Evolutionary conservation across 1,140 invertebrate species (phyloP), one percentile per base, ranked within the genome.

Genomic region (Caenorhabditis briggsae): DNA sequence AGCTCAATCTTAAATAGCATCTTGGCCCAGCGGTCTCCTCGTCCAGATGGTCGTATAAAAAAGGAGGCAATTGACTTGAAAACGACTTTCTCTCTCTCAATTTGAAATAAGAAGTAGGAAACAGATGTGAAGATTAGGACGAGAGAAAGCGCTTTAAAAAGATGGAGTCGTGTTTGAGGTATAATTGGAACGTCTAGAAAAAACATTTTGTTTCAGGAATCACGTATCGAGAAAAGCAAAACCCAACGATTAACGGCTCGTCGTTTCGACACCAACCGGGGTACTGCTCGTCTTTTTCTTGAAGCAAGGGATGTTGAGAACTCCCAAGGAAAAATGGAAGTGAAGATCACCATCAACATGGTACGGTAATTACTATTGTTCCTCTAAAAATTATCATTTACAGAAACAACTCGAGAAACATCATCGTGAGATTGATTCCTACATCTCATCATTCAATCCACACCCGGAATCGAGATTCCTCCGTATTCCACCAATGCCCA

Each of bases 361-460:
- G 64, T 70, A 43, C 5, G 16, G 16, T 46, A 46, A 9, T n/a
- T 5, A 46, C 2, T 7, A 70, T 1, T n/a, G 8, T 12, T 5
- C 18, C 18, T 5, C 43, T 18, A 64, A 0, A 23, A 1, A 33
- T 48, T n/a, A 0, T 8, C 1, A 3, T 7, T 70, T 70, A 12
- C n/a, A 78, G 70, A 78, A 78, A n/a, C 70, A 78, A 78, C 25
- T 78, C 11, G 70, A 78, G 46, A 78, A 78, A n/a, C 70, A 78
- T 78, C 70, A 78, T 12, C 70, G 70, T 23, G 70, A 78, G 18
- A 78, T 78, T 12, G 70, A 78, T 5, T 50, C 20, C 11, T 78
- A 78, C 46, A 78, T 78, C n/a, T 78, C 70, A 11, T 46, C 70
- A 11, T 78, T 78, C n/a, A 50, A 46, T 53, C 70, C 70, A 50